phyloP scores from a whole-genome alignment of 1,140 invertebrate genomes.

The Seison nebaliae region DNA sequence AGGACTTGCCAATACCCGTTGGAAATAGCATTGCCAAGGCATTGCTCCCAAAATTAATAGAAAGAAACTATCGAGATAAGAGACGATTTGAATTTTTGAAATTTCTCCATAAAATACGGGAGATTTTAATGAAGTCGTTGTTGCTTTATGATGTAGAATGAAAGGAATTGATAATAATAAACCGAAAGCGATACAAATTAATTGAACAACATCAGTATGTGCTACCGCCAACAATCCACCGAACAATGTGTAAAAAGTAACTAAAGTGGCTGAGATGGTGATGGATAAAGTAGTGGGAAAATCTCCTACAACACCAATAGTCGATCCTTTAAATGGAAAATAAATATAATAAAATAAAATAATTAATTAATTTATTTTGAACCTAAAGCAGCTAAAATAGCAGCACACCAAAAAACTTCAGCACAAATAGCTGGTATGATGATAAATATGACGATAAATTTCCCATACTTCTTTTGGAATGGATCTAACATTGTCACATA shows the following conservation, averaged over 20 bases:
- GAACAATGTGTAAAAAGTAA: conserved; percentile 85
- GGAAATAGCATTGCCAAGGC: conserved; percentile 43
- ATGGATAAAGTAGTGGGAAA: conserved; percentile 53
- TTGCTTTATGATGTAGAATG: background rate
- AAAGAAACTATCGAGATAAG: background rate
- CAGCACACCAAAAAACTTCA: conserved; percentile 86
- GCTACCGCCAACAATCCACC: conserved; percentile 87
- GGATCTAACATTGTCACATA: conserved; percentile 97
- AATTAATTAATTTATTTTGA: conserved; percentile 12
- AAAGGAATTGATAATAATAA: conserved; percentile 25
- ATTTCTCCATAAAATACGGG: no score
- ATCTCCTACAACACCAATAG: background rate
- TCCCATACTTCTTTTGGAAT: conserved; percentile 61
- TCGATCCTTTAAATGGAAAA: background rate
- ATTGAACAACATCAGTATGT: conserved; percentile 88
- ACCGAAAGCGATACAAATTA: conserved; percentile 89
- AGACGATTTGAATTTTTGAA: background rate
- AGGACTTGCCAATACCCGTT: conserved; percentile 75
- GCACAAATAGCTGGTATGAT: conserved; percentile 82
- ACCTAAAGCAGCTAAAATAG: conserved; percentile 67
- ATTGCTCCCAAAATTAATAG: background rate
- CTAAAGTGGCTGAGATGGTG: conserved; percentile 71
- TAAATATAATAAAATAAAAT: background rate
- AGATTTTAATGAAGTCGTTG: no score
- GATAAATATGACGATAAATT: conserved; percentile 73